Conservation (phyloP, 2,113 vertebrate genomes). For the Hypocryptadius cinnamomeus region DNA sequence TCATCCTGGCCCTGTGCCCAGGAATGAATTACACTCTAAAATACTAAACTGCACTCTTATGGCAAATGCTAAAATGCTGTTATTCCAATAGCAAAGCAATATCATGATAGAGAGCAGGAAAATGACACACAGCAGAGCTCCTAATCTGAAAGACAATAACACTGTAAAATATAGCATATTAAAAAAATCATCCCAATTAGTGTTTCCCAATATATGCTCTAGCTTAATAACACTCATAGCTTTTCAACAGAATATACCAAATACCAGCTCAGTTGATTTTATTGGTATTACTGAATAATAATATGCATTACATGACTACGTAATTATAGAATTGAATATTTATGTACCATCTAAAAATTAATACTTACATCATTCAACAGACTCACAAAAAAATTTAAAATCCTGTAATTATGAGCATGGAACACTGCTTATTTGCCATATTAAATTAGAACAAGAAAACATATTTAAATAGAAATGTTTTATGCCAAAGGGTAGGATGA, state of each 20-base stretch:
- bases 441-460: not conserved
- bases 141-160: not conserved
- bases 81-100: not conserved
- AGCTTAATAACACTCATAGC: not conserved
- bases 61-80: not conserved
- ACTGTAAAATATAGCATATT: not conserved
- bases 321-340: not conserved
- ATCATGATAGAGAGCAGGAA: not conserved
- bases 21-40: not conserved
- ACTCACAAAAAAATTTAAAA: not conserved
- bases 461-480: not conserved
- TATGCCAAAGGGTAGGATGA: not conserved
- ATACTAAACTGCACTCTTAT: not conserved
- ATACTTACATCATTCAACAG: not conserved
- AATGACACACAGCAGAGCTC: not conserved
- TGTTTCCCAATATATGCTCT: not conserved
- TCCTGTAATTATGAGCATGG: not conserved
- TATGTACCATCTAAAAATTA: not conserved
- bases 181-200: not conserved
- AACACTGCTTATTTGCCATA: not conserved
- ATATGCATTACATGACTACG: not conserved
- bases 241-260: not conserved
- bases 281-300: not conserved
- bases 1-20: not conserved
- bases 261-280: not conserved